Evolutionary conservation across 1,140 invertebrate genomes (phyloP), one percentile per base, ranked within the genome.

Genomic region (Brachionus asplanchnoidis): DNA sequence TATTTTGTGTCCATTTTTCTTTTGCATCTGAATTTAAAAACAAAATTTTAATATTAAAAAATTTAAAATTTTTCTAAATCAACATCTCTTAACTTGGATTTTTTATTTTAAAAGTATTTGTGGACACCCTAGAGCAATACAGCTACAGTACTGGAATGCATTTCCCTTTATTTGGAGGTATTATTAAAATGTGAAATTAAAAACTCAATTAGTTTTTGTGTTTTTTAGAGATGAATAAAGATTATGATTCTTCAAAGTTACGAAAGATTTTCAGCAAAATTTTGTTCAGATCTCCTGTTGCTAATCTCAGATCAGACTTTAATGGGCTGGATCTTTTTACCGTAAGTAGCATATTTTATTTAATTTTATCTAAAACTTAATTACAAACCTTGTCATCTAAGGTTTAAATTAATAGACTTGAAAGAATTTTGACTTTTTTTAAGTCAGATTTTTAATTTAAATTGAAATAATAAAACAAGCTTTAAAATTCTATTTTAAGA

Each of bases 131-230:
- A 73, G 85, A 87, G 23, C 87, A 87, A 46, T 87, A 88, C 36
- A 90, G 90, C 85, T 89, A 87, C 85, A 90, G 89, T 86, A 86
- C 87, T 85, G 90, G 87, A 26, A 86, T 88, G 42, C 88, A 86
- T n/a, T 87, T 89, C 17, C 90, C 90, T 28, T 86, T 86, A 73
- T 60, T 90, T 36, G 50, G 53, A 65, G 56, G 50, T 80, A 65
- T 28, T n/a, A 28, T 36, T 36, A 7, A 36, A 36, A 36, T 36
- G 6, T 36, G 32, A 36, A 7, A 36, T 36, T 7, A 36, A 6
- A 6, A 7, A 36, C 32, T 36, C 32, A 36, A 6, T 7, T 36
- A 36, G 6, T 7, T 36, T 5, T 36, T 6, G 1, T 7, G 0
- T 36, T 68, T 28, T 68, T 28, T 28, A 73, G 68, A 73, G 20